phyloP scores from a whole-genome alignment of 1,140 invertebrate species.

The Kradibia gibbosae region DNA sequence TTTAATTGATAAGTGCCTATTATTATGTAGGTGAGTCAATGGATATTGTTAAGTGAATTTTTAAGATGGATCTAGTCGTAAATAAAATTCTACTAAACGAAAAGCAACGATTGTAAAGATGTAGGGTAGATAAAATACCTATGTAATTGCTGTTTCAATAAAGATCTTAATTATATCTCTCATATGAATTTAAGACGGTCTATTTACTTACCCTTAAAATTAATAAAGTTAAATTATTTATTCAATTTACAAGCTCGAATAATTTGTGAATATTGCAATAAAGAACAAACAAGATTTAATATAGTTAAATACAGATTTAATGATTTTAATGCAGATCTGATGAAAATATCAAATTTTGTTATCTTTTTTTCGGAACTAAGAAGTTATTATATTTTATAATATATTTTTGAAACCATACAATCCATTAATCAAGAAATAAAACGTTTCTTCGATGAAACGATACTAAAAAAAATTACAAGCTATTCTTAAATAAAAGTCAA shows the following conservation, averaged over 20 bases:
- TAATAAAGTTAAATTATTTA: background rate
- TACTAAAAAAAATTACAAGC: background rate
- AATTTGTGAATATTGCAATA: background rate
- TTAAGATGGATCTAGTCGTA: background rate
- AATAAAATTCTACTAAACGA: background rate
- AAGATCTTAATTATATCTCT: background rate
- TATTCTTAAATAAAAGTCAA: background rate
- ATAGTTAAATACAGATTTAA: background rate
- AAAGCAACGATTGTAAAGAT: background rate
- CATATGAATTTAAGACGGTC: background rate
- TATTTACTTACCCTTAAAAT: background rate
- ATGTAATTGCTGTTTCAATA: background rate
- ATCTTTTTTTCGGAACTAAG: too few relatives aligned
- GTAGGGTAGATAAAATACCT: background rate
- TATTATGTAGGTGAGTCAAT: background rate
- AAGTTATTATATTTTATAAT: too few relatives aligned
- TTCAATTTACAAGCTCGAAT: background rate
- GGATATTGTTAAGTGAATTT: background rate
- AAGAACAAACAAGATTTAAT: background rate
- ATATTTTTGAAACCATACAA: too few relatives aligned
- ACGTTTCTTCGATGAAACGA: background rate
- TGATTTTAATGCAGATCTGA: background rate
- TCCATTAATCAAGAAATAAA: too few relatives aligned
- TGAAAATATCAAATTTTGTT: slow-evolving; percentile 6
- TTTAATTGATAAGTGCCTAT: background rate